These are phyloP conservation scores for Seira ritae DNA, from an alignment of 2,888 invertebrate genomes.

Conservation along the genomic window DNA sequence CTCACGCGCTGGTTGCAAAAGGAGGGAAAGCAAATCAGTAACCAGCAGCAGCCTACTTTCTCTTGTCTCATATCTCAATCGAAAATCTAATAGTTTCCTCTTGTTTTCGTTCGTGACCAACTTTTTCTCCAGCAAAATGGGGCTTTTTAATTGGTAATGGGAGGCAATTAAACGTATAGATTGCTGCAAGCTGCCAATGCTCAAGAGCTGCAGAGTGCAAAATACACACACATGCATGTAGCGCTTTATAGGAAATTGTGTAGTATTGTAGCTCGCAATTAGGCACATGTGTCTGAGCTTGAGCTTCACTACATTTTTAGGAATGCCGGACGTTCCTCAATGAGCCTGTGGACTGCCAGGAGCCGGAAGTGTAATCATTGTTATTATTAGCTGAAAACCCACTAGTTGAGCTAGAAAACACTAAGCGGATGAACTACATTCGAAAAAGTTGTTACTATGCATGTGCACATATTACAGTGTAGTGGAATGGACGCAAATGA, in stretches of 20 bases:
- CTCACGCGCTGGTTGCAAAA: constrained; percentile 36
- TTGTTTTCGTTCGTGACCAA: constrained; percentile 42
- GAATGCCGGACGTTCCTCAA: constrained; percentile 3
- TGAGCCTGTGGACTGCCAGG: constrained; percentile 13
- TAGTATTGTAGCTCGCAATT: no score
- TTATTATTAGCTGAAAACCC: neutral
- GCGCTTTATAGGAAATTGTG: no score
- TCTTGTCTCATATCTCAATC: constrained; percentile 25
- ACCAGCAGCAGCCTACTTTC: constrained; percentile 14
- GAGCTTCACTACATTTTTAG: neutral
- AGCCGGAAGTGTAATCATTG: constrained; percentile 18
- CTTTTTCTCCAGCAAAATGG: constrained; percentile 21
- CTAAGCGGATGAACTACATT: constrained; percentile 1
- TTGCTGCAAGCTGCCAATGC: neutral
- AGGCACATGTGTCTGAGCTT: neutral
- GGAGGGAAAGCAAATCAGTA: no score
- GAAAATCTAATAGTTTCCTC: constrained; percentile 40
- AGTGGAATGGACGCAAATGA: neutral
- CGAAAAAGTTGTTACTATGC: neutral
- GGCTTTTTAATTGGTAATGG: constrained; percentile 48
- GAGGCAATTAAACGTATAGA: constrained; percentile 17
- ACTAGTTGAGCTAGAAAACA: constrained; percentile 13
- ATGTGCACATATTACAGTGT: no score
- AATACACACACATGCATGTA: neutral
- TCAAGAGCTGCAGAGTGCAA: neutral